These are phyloP conservation scores for Semotilus atromaculatus DNA, from an alignment of 2,797 vertebrate genomes.

Conservation along the genomic window DNA sequence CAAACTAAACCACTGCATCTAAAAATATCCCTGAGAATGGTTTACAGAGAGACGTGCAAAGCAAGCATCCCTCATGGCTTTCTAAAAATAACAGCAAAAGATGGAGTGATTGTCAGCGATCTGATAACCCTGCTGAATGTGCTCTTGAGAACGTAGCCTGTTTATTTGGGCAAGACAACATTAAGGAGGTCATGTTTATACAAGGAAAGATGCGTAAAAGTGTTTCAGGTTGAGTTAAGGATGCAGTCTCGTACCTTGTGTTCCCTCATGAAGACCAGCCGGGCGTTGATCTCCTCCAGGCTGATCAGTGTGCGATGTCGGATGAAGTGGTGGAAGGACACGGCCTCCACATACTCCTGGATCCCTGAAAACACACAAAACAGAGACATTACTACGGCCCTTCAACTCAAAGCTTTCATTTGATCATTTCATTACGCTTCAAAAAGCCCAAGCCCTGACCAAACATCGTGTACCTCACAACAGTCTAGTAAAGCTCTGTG, in stretches of 20 bases:
- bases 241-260: constrained; percentile 60
- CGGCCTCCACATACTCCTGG: constrained; percentile 96
- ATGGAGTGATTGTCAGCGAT: constrained; percentile 30
- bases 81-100: constrained; percentile 42
- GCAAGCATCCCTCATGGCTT: neutral
- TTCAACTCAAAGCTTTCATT: constrained; percentile 23
- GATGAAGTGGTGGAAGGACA: constrained; percentile 96
- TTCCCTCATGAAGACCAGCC: constrained; percentile 84
- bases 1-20: neutral
- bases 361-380: constrained; percentile 78
- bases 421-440: neutral
- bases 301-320: constrained; percentile 91
- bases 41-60: constrained; percentile 11
- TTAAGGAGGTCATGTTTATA: neutral
- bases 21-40: neutral
- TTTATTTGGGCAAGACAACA: constrained; percentile 5
- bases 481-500: too few relatives aligned
- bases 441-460: too few relatives aligned
- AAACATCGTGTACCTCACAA: too few relatives aligned
- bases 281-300: constrained; percentile 93
- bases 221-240: neutral
- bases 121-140: constrained; percentile 48
- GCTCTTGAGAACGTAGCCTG: constrained; percentile 28
- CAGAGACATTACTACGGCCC: constrained; percentile 31
- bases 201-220: neutral